These are phyloP conservation scores for Meandrina meandrites DNA, from an alignment of 92 coral and sea anemone genomes.

Conservation along the genomic window DNA sequence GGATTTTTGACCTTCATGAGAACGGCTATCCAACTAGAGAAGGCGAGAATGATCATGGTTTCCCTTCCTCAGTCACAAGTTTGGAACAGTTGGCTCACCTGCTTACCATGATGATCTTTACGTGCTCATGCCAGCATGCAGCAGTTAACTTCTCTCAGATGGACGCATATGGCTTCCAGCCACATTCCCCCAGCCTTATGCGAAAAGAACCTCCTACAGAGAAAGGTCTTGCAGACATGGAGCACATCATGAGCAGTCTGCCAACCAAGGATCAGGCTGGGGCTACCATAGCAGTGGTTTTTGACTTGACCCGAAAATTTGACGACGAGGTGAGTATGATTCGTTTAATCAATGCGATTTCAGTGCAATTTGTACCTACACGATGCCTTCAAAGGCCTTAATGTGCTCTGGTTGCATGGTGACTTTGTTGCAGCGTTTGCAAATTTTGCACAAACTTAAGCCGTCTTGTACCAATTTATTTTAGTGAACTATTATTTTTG, in stretches of 20 bases:
- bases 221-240: constrained; percentile 59
- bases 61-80: constrained; percentile 56
- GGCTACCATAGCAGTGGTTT: constrained; percentile 54
- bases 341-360: not conserved
- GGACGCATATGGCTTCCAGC: constrained; percentile 70
- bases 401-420: too few relatives aligned
- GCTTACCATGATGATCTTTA: constrained; percentile 74
- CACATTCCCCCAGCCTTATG: constrained; percentile 77
- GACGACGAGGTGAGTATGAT: constrained; percentile 66
- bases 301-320: constrained; percentile 55
- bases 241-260: constrained; percentile 65
- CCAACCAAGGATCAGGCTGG: constrained; percentile 67
- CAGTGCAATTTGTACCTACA: too few relatives aligned
- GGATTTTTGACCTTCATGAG: constrained; percentile 67
- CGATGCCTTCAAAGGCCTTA: too few relatives aligned
- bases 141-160: constrained; percentile 83
- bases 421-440: too few relatives aligned
- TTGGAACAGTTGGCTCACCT: constrained; percentile 68
- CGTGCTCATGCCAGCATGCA: constrained; percentile 86
- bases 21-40: constrained; percentile 63
- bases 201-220: constrained; percentile 78
- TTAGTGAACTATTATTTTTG: too few relatives aligned
- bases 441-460: too few relatives aligned
- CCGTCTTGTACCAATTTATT: too few relatives aligned
- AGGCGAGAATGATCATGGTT: constrained; percentile 63